Percentiles rank a stretch among this genome's conserved stretches.
These are phyloP conservation scores for Oscheius onirici DNA, from an alignment of 2,888 invertebrate genomes.

Conservation along the genomic window DNA sequence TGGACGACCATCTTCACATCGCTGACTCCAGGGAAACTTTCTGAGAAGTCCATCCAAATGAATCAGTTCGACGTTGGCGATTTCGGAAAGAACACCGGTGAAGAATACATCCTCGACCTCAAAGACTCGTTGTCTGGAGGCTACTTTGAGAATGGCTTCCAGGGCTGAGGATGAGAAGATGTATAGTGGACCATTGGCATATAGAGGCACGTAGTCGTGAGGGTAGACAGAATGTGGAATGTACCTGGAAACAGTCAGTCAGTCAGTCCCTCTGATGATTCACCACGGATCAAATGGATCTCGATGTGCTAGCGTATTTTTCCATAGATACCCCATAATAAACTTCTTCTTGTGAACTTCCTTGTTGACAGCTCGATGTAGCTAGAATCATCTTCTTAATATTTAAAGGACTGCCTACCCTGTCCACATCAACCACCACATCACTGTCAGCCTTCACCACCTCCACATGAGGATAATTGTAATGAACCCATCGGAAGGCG, in stretches of 20 bases:
- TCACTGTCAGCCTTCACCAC: slow-evolving; percentile 2
- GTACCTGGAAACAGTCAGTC: background rate
- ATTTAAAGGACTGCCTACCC: background rate
- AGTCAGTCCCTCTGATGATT: too few species aligned
- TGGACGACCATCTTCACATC: background rate
- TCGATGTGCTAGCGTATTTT: background rate
- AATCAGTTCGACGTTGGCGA: background rate
- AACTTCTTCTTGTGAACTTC: background rate
- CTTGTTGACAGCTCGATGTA: slow-evolving; percentile 10
- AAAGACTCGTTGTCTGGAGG: background rate
- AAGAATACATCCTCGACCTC: slow-evolving; percentile 13
- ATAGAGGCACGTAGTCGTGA: background rate
- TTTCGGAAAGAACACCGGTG: background rate
- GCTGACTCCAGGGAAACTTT: background rate
- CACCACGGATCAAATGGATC: background rate
- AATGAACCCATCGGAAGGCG: background rate
- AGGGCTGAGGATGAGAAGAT: slow-evolving; percentile 3
- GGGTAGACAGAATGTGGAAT: background rate
- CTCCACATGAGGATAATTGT: background rate
- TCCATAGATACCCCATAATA: background rate
- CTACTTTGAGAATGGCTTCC: background rate
- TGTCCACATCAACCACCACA: slow-evolving; percentile 7
- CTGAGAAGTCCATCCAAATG: background rate
- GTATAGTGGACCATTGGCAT: slow-evolving; percentile 4
- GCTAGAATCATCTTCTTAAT: background rate